A percentile compares a stretch with the other conserved stretches of the same genome.
Conservation (phyloP, 2,113 vertebrate species). For the Camelus bactrianus region DNA sequence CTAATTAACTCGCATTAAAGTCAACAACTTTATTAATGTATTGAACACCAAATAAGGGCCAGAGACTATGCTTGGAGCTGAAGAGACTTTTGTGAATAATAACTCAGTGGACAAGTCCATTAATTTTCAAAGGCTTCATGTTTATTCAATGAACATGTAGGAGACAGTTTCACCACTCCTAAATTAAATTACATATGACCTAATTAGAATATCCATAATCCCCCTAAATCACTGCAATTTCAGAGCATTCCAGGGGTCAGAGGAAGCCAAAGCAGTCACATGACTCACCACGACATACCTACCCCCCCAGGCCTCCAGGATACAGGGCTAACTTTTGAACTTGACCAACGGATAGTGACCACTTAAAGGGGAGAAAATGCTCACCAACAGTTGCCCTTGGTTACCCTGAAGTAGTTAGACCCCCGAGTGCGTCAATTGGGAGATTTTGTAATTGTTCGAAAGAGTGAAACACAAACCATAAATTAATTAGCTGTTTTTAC, state of each 20-base stretch:
- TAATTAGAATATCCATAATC: constrained; percentile 47
- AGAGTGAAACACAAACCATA: background rate
- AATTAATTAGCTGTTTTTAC: constrained; percentile 60
- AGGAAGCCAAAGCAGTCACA: background rate
- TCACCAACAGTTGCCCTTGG: background rate
- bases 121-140: constrained; percentile 68
- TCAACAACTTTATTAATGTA: constrained; percentile 48
- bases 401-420: background rate
- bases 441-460: constrained; percentile 63
- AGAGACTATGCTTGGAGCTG: background rate
- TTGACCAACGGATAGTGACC: background rate
- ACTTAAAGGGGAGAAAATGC: constrained; percentile 22
- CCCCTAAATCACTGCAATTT: constrained; percentile 9
- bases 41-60: background rate
- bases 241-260: background rate
- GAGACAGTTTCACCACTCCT: constrained; percentile 53
- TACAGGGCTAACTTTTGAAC: constrained; percentile 6
- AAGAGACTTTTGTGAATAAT: background rate
- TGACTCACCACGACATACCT: background rate
- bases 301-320: background rate
- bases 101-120: background rate
- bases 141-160: constrained; percentile 34
- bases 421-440: constrained; percentile 63
- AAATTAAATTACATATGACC: constrained; percentile 69
- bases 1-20: background rate